Conservation (phyloP, 2,888 invertebrate genomes). For the Myathropa florea region DNA sequence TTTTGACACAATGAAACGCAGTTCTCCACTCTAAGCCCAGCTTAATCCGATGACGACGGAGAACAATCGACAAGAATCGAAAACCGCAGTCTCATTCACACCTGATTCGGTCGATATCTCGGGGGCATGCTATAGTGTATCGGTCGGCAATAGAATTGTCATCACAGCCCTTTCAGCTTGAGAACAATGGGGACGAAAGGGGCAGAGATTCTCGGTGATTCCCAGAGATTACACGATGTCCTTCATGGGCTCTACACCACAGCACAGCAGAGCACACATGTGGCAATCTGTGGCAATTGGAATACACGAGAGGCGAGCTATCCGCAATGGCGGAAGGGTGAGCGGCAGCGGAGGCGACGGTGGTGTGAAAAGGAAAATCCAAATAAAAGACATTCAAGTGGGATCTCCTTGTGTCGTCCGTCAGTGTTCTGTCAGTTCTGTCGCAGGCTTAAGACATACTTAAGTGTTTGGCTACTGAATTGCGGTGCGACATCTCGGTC, state of each 20-base stretch:
- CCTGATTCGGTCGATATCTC: constrained; percentile 56
- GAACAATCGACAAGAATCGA: constrained; percentile 9
- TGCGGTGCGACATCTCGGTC: constrained; percentile 33
- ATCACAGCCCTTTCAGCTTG: constrained; percentile 39
- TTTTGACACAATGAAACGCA: constrained; percentile 57
- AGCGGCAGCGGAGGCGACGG: not conserved
- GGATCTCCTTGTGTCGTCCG: constrained; percentile 53
- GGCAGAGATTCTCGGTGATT: constrained; percentile 13
- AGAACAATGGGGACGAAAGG: constrained; percentile 33
- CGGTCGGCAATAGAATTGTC: constrained; percentile 56
- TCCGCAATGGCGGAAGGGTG: not conserved
- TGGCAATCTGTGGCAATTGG: constrained; percentile 4
- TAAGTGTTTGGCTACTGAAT: constrained; percentile 60
- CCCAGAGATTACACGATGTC: constrained; percentile 55
- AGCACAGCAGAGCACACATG: not conserved
- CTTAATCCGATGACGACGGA: constrained; percentile 32
- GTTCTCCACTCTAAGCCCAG: constrained; percentile 46
- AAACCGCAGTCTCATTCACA: constrained; percentile 64
- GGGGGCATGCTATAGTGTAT: constrained; percentile 12
- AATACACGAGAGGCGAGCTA: not conserved
- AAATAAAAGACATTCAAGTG: constrained; percentile 64
- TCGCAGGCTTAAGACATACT: constrained; percentile 50
- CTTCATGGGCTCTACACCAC: constrained; percentile 4
- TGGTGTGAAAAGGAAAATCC: constrained; percentile 12
- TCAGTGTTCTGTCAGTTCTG: constrained; percentile 22